Evolutionary conservation across 1,140 invertebrate genomes (phyloP), one percentile per base, ranked within the genome.

Genomic region (honey bee (Apis mellifera)): DNA sequence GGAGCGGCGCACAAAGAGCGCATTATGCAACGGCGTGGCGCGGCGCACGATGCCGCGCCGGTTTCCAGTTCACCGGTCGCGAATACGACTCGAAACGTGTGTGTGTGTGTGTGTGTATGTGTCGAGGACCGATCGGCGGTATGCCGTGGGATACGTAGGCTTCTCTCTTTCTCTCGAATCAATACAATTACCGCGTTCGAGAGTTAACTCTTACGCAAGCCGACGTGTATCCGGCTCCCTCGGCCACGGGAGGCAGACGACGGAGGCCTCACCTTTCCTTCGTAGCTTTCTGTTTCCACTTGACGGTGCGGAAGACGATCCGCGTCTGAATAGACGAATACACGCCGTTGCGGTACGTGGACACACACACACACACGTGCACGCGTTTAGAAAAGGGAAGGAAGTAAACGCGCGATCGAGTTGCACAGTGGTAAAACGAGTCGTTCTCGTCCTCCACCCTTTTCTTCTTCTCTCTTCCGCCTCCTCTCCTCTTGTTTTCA

Each of bases 221-320:
- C 76, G 75, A 68, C 71, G 78, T 60, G 71, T 74, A 62, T 78
- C 55, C 75, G 65, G n/a, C 23, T 17, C 71, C 54, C 21, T 64
- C 50, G 32, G 42, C 19, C 55, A 15, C 26, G 62, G 15, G 3
- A 62, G 23, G 19, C 69, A 57, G 74, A 42, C 57, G 2, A 32
- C 26, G 26, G 26, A 32, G 26, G 32, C 68, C 55, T 72, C 84
- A 66, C 68, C 72, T 59, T 78, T 78, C 83, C 78, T 86, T 73
- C 81, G 74, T 78, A 64, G 74, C 82, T 88, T 88, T 88, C 86
- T 84, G 86, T 87, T 88, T 88, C 86, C 86, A 86, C 86, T 88
- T 85, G 86, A 78, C 78, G 74, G 86, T 72, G 86, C 82, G 86
- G 86, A 88, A 88, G 86, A 87, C 86, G 86, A 88, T 87, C 83